Evolutionary conservation across 2,113 vertebrate genomes (phyloP).

Genomic region (Manacus vitellinus): DNA sequence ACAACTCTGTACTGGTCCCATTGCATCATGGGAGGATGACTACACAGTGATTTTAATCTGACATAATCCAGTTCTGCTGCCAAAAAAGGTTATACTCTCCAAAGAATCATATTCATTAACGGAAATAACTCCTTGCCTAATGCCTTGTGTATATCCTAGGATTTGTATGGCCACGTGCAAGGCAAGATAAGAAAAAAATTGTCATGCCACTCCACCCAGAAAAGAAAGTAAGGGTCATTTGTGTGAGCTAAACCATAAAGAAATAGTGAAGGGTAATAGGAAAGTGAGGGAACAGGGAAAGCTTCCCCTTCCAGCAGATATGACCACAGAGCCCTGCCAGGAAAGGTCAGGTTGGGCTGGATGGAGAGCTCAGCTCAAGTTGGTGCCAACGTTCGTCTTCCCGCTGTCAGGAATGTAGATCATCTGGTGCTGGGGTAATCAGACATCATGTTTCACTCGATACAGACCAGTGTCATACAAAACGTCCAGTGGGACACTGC

Average conservation of each 20-base stretch:
- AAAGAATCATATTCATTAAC: not conserved
- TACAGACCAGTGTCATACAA: not conserved
- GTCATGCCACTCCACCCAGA: not conserved
- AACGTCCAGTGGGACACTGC: not conserved
- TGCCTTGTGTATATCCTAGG: not conserved
- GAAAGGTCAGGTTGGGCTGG: not conserved
- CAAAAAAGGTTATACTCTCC: not conserved
- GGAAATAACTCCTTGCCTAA: not conserved
- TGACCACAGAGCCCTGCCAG: not conserved
- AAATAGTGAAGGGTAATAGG: not conserved
- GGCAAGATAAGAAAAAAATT: not conserved
- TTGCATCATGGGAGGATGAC: not conserved
- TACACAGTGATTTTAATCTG: not conserved
- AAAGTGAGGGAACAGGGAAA: not conserved
- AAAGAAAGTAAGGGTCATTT: not conserved
- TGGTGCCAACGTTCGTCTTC: not conserved
- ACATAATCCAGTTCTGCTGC: not conserved
- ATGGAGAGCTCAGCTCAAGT: not conserved
- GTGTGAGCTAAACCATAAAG: not conserved
- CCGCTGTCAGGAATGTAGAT: rapidly evolving
- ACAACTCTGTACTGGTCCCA: not conserved
- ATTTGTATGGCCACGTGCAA: not conserved
- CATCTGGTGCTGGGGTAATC: not conserved
- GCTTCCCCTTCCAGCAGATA: not conserved
- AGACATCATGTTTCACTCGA: rapidly evolving